Evolutionary conservation across 2,888 invertebrate species (phyloP).

Genomic region (Zeuzera pyrina): DNA sequence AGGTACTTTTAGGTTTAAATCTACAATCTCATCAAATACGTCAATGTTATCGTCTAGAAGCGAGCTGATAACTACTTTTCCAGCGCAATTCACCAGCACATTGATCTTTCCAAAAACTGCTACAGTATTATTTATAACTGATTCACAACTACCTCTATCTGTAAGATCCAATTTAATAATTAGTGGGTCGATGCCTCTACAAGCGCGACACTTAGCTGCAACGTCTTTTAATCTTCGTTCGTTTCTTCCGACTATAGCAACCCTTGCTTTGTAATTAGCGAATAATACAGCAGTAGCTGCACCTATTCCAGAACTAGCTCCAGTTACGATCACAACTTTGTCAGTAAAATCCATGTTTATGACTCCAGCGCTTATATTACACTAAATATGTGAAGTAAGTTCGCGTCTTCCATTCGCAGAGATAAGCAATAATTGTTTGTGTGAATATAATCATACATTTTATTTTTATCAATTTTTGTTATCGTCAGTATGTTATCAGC

Average conservation of each 20-base stretch:
- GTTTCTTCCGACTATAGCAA: conserved; percentile 76
- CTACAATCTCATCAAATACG: conserved; percentile 86
- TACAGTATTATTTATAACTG: conserved; percentile 77
- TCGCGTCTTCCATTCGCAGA: no score
- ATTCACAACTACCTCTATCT: conserved; percentile 74
- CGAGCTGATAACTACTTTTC: conserved; percentile 77
- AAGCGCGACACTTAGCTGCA: conserved; percentile 53
- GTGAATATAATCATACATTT: no score
- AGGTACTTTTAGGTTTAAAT: conserved; percentile 83
- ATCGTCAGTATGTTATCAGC: no score
- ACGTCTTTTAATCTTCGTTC: conserved; percentile 71
- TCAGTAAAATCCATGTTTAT: conserved; percentile 57
- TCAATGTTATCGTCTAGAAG: conserved; percentile 84
- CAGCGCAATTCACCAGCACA: conserved; percentile 87
- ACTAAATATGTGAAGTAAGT: no score
- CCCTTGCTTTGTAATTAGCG: conserved; percentile 64
- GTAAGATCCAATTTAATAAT: conserved; percentile 73
- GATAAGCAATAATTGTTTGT: no score
- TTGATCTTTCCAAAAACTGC: conserved; percentile 78
- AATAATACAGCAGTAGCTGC: conserved; percentile 74
- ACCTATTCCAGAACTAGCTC: conserved; percentile 77
- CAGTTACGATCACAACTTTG: conserved; percentile 66
- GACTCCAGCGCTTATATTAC: no score
- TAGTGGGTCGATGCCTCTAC: conserved; percentile 34
- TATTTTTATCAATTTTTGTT: no score